Conservation (phyloP, 2,113 vertebrate genomes). For the Epinephelus moara region DNA sequence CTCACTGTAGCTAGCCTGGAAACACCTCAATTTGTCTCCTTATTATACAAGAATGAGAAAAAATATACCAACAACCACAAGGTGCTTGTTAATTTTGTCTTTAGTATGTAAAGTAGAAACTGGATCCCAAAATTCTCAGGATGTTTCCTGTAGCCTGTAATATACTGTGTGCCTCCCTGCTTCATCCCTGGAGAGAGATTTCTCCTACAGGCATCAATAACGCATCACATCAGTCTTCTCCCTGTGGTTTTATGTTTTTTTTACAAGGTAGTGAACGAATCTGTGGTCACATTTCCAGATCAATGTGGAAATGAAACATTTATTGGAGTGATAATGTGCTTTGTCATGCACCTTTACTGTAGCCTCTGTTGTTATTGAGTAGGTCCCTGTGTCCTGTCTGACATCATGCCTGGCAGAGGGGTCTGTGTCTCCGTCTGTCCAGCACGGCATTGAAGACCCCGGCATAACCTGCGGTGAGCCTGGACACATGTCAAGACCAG, state of each 20-base stretch:
- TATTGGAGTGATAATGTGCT: constrained; percentile 5
- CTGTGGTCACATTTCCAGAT: constrained; percentile 12
- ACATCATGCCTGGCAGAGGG: constrained; percentile 13
- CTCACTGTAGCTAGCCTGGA: neutral
- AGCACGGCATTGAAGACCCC: constrained; percentile 37
- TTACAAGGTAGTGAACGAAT: neutral
- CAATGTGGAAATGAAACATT: constrained; percentile 18
- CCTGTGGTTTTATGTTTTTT: neutral
- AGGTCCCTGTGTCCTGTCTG: constrained; percentile 19
- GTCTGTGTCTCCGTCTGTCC: constrained; percentile 27
- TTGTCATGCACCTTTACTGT: neutral
- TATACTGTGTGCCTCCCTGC: neutral
- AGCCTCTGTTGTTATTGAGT: constrained; percentile 15
- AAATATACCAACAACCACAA: neutral
- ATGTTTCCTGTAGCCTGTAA: neutral
- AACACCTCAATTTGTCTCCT: constrained; percentile 4
- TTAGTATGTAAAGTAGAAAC: neutral
- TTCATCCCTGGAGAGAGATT: constrained; percentile 2
- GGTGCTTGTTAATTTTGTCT: neutral
- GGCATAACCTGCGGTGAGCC: constrained; percentile 35
- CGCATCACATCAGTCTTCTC: constrained; percentile 10
- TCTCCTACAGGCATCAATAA: constrained; percentile 20
- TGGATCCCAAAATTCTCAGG: neutral
- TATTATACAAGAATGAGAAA: neutral
- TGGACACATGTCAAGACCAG: constrained; percentile 42